Evolutionary conservation across 2,888 invertebrate species (phyloP).

Genomic region (Enchytraeus crypticus): DNA sequence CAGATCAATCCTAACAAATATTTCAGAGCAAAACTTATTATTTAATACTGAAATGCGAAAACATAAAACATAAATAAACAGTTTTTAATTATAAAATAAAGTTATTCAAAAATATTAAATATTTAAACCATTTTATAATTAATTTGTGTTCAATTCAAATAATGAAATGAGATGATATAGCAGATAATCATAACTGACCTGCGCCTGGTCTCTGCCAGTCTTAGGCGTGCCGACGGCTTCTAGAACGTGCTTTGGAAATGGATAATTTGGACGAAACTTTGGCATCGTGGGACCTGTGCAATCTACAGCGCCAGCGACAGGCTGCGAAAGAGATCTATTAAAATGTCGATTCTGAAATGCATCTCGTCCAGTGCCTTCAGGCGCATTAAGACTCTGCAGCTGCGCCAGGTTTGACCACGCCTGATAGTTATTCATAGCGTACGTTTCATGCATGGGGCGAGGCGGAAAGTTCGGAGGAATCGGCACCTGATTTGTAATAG

Average conservation of each 20-base stretch:
- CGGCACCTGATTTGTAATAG: neutral
- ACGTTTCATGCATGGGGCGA: neutral
- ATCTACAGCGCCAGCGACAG: neutral
- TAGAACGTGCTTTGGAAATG: neutral
- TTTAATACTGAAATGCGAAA: too few relatives aligned
- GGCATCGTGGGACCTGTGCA: neutral
- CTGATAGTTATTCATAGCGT: neutral
- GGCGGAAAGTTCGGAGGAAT: neutral
- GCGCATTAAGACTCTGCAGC: neutral
- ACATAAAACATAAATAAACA: too few relatives aligned
- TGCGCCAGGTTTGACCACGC: neutral
- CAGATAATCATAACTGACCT: too few relatives aligned
- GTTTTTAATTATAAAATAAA: too few relatives aligned
- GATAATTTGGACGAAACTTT: neutral
- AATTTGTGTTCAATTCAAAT: too few relatives aligned
- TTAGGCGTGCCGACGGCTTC: neutral
- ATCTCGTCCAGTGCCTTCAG: neutral
- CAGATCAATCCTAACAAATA: too few relatives aligned
- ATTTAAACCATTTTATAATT: too few relatives aligned
- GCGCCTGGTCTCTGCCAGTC: neutral
- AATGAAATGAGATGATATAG: too few relatives aligned
- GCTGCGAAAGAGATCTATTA: neutral
- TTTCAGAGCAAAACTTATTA: too few relatives aligned
- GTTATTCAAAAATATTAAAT: too few relatives aligned
- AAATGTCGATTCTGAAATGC: neutral